These are phyloP conservation scores for Puntigrus tetrazona DNA, from an alignment of 2,113 vertebrate genomes.

Conservation along the genomic window DNA sequence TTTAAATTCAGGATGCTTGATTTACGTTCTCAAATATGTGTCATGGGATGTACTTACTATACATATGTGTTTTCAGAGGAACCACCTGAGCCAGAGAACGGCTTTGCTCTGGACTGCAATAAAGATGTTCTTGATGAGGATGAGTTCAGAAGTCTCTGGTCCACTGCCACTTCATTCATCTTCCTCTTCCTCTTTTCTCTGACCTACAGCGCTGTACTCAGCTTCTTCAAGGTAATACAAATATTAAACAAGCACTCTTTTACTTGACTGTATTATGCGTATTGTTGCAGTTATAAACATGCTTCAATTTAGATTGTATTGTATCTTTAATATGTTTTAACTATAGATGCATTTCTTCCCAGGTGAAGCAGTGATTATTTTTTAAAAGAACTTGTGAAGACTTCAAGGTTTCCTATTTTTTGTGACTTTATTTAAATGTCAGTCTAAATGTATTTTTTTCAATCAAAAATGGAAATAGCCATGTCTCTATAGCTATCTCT, in stretches of 20 bases:
- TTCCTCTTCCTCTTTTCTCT: conserved; percentile 52
- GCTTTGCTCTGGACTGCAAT: background rate
- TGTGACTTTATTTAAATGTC: background rate
- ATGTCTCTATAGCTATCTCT: too few species aligned
- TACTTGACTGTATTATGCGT: too few species aligned
- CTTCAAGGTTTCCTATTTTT: background rate
- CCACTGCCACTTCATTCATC: conserved; percentile 53
- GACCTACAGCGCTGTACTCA: conserved; percentile 34
- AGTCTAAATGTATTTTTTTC: background rate
- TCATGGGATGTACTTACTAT: background rate
- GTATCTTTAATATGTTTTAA: background rate
- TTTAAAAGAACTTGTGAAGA: background rate
- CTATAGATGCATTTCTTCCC: too few species aligned
- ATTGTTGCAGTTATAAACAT: background rate
- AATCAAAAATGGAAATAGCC: background rate
- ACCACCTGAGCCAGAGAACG: background rate
- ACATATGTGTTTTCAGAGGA: background rate
- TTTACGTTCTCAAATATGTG: background rate
- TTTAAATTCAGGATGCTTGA: background rate
- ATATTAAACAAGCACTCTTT: too few species aligned
- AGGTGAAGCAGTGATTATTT: background rate
- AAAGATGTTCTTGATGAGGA: conserved; percentile 23
- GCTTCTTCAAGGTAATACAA: conserved; percentile 45
- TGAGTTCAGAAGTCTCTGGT: conserved; percentile 52
- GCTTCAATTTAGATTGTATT: background rate